Evolutionary conservation across 1,140 invertebrate genomes (phyloP).

Genomic region (Drosophila parvula): DNA sequence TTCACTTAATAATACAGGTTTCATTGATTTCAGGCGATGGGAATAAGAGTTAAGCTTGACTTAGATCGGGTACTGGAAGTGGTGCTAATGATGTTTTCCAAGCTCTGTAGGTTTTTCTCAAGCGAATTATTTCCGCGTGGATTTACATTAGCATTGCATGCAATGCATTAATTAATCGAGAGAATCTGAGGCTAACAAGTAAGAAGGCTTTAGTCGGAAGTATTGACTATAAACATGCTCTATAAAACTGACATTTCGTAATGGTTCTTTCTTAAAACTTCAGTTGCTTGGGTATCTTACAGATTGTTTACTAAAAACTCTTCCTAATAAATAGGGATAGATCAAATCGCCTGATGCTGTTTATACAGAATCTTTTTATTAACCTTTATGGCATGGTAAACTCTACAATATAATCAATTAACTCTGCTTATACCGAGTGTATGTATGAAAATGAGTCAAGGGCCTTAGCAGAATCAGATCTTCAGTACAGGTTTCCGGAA

Average conservation of each 20-base stretch:
- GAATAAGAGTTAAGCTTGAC: background rate
- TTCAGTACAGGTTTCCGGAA: conserved; percentile 29
- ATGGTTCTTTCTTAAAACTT: too few species aligned
- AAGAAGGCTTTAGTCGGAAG: background rate
- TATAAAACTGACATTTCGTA: background rate
- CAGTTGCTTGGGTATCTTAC: too few species aligned
- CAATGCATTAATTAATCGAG: conserved; percentile 51
- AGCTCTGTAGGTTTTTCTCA: conserved; percentile 24
- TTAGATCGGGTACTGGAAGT: conserved; percentile 1
- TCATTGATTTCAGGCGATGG: background rate
- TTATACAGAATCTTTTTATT: background rate
- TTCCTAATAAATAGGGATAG: too few species aligned
- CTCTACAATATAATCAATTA: background rate
- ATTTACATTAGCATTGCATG: conserved; percentile 25
- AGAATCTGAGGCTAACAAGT: conserved; percentile 6
- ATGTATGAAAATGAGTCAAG: background rate
- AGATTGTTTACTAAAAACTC: too few species aligned
- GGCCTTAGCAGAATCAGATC: conserved; percentile 1
- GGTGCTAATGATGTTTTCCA: background rate
- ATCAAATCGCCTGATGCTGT: background rate
- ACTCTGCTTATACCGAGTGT: background rate
- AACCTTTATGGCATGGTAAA: background rate
- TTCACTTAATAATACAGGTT: conserved; percentile 6
- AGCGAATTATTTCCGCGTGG: conserved; percentile 48
- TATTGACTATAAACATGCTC: background rate